Evolutionary conservation across 2,797 vertebrate species (phyloP).

Genomic region (Microtus agrestis): DNA sequence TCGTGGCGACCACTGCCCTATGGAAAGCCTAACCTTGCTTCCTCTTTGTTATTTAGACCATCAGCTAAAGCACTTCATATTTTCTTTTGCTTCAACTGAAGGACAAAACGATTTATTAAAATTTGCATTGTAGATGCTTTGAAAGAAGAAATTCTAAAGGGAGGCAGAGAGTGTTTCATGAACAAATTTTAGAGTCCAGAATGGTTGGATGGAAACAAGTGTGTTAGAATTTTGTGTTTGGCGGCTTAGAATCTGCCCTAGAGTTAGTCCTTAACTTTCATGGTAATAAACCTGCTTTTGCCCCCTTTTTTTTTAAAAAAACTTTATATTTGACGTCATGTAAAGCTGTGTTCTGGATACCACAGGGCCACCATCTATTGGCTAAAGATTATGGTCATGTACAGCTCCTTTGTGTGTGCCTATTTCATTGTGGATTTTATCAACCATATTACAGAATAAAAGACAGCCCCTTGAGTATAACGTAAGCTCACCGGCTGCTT

Average conservation of each 20-base stretch:
- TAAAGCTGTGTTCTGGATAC: constrained; percentile 5
- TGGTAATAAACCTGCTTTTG: neutral
- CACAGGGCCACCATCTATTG: neutral
- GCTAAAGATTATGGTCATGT: constrained; percentile 13
- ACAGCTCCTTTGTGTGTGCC: neutral
- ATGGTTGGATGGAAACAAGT: constrained; percentile 37
- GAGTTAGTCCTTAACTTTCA: neutral
- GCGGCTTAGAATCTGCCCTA: neutral
- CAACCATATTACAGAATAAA: constrained; percentile 58
- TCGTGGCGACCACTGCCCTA: neutral
- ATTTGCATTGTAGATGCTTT: constrained; percentile 26
- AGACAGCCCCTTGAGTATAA: constrained; percentile 16
- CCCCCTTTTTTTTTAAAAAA: neutral
- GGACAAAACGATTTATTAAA: constrained; percentile 16
- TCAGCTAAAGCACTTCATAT: constrained; percentile 14
- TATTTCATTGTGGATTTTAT: constrained; percentile 47
- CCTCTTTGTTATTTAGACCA: constrained; percentile 50
- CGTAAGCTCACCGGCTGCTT: constrained; percentile 7
- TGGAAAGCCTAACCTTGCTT: constrained; percentile 36
- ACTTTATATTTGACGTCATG: neutral
- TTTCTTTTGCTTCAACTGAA: constrained; percentile 44
- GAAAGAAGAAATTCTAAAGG: constrained; percentile 62
- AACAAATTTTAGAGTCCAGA: constrained; percentile 58
- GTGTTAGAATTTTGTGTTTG: constrained; percentile 43
- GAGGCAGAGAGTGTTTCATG: neutral